Conservation (phyloP, 2,888 invertebrate species). For the Limnephilus marmoratus region DNA sequence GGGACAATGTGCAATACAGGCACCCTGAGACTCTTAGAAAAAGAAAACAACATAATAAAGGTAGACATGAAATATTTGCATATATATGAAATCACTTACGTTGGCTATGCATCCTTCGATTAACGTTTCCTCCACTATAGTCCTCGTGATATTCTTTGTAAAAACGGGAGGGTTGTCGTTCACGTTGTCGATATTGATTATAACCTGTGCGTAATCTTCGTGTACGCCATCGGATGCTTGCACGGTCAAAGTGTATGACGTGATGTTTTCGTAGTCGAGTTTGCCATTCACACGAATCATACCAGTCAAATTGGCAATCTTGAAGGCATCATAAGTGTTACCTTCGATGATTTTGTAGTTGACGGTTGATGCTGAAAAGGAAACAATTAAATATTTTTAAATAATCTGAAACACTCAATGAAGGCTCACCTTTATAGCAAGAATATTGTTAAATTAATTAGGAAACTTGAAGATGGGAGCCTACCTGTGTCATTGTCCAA, state of each 20-base stretch:
- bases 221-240: slow-evolving; percentile 90
- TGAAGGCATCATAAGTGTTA: slow-evolving; percentile 91
- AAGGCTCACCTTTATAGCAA: not conserved
- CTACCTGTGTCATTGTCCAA: slow-evolving; percentile 89
- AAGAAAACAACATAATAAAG: not conserved
- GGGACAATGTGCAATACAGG: not conserved
- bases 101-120: slow-evolving; percentile 84
- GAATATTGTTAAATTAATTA: not conserved
- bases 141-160: slow-evolving; percentile 83
- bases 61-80: not conserved
- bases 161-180: slow-evolving; percentile 96
- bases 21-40: no score
- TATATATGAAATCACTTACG: slow-evolving; percentile 70
- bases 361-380: slow-evolving; percentile 84
- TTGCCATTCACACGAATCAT: slow-evolving; percentile 87
- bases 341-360: slow-evolving; percentile 92
- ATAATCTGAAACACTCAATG: not conserved
- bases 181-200: slow-evolving; percentile 91
- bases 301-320: slow-evolving; percentile 90
- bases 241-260: slow-evolving; percentile 90
- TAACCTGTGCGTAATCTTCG: slow-evolving; percentile 89
- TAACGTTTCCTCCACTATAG: slow-evolving; percentile 85
- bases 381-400: not conserved
- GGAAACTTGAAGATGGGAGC: slow-evolving; percentile 16
- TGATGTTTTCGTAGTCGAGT: slow-evolving; percentile 90